A percentile compares a stretch with the other conserved stretches of the same genome.
Evolutionary conservation across 2,797 vertebrate species (phyloP).

Genomic region (Pseudochaenichthys georgianus): DNA sequence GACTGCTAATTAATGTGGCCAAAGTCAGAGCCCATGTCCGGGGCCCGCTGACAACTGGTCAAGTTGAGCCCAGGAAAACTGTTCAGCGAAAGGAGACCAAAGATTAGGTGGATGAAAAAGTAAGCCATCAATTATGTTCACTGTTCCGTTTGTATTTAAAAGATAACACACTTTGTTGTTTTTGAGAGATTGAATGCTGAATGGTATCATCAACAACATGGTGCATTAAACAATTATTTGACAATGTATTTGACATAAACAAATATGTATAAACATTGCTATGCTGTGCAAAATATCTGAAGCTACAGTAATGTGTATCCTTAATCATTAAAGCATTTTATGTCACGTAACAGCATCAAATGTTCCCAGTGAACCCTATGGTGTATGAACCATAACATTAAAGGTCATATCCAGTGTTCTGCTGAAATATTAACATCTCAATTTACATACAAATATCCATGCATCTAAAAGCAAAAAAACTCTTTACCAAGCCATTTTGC

Average conservation of each 20-base stretch:
- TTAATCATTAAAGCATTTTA: constrained; percentile 58
- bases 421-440: constrained; percentile 77
- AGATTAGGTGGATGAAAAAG: constrained; percentile 7
- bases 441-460: constrained; percentile 83
- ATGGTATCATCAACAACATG: constrained; percentile 31
- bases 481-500: constrained; percentile 77
- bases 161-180: neutral
- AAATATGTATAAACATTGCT: constrained; percentile 42
- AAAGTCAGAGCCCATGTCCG: constrained; percentile 78
- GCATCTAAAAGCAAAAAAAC: constrained; percentile 79
- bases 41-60: constrained; percentile 62
- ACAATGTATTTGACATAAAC: constrained; percentile 34
- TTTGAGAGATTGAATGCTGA: constrained; percentile 4
- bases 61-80: constrained; percentile 54
- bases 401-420: constrained; percentile 71
- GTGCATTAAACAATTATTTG: constrained; percentile 23
- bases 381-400: constrained; percentile 73
- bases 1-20: constrained; percentile 81
- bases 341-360: constrained; percentile 59
- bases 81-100: constrained; percentile 32
- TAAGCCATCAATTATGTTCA: neutral
- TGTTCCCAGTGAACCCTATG: constrained; percentile 59
- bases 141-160: neutral
- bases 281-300: constrained; percentile 34
- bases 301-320: constrained; percentile 42